phyloP scores from a whole-genome alignment of 2,888 invertebrate species.

The Zaprionus lineosus region DNA sequence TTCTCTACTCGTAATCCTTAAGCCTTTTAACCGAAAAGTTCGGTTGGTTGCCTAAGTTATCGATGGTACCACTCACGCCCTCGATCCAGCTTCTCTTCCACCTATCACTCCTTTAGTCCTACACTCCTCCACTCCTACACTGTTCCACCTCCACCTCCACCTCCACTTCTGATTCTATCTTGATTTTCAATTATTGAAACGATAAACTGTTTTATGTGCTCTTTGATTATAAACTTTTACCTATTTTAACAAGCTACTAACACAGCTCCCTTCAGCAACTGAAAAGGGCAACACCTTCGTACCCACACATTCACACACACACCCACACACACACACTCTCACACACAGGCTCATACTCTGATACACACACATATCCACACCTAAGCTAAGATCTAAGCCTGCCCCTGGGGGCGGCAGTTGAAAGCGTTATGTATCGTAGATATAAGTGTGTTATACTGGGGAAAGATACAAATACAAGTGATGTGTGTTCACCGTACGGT shows the following conservation, averaged over 20 bases:
- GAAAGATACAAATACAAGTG: no score
- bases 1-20: slow-evolving; percentile 26
- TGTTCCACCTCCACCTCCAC: no score
- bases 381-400: slow-evolving; percentile 44
- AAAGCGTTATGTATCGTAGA: slow-evolving; percentile 14
- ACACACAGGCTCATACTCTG: slow-evolving; percentile 35
- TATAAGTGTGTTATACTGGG: slow-evolving; percentile 37
- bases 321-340: slow-evolving; percentile 33
- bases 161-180: no score
- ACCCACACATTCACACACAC: no score
- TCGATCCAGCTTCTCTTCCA: no score
- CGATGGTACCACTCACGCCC: no score
- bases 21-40: slow-evolving; percentile 48
- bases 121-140: no score
- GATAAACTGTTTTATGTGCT: slow-evolving; percentile 50
- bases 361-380: slow-evolving; percentile 34
- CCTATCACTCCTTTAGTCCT: no score
- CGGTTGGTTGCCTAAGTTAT: slow-evolving; percentile 51
- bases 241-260: slow-evolving; percentile 65
- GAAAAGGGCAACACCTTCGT: no score
- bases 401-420: slow-evolving; percentile 10
- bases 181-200: slow-evolving; percentile 45
- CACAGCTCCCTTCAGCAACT: no score
- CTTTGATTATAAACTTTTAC: slow-evolving; percentile 48
- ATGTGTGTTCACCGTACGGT: no score